phyloP scores from a whole-genome alignment of 2,888 invertebrate genomes.

The Tetropium fuscum region DNA sequence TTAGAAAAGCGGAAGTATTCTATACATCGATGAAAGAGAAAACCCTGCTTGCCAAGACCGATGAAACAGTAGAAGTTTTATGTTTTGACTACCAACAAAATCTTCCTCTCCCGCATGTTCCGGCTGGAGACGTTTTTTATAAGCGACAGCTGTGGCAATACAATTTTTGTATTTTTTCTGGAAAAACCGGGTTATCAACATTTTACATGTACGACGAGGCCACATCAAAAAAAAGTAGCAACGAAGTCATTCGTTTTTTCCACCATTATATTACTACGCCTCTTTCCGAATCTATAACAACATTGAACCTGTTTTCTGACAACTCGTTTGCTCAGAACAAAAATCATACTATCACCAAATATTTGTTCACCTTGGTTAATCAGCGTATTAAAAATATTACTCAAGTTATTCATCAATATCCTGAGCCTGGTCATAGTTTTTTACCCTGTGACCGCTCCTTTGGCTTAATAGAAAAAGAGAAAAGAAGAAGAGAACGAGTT shows the following conservation, averaged over 20 bases:
- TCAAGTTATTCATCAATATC: constrained; percentile 20
- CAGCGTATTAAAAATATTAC: background rate
- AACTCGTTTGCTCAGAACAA: constrained; percentile 29
- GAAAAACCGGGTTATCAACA: constrained; percentile 24
- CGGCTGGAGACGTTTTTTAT: constrained; percentile 44
- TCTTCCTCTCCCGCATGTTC: constrained; percentile 38
- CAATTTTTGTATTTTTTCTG: constrained; percentile 38
- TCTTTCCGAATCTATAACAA: constrained; percentile 10
- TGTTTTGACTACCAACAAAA: constrained; percentile 47
- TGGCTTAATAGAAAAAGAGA: constrained; percentile 30
- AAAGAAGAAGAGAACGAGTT: constrained; percentile 23
- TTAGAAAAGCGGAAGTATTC: constrained; percentile 40
- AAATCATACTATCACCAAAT: constrained; percentile 30
- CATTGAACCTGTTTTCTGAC: constrained; percentile 31
- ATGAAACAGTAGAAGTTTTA: constrained; percentile 39
- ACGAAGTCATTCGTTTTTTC: constrained; percentile 24
- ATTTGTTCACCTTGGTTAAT: constrained; percentile 29
- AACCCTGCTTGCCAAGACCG: constrained; percentile 32
- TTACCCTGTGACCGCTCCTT: constrained; percentile 35
- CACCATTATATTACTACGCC: constrained; percentile 7
- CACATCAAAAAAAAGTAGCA: constrained; percentile 34
- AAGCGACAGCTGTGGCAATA: constrained; percentile 39
- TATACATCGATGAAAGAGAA: constrained; percentile 38
- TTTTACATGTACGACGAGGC: constrained; percentile 40
- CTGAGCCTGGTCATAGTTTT: constrained; percentile 33